Base-by-base conservation (phyloP, 2,113 vertebrate genomes). In the Dipodomys ordii region DNA sequence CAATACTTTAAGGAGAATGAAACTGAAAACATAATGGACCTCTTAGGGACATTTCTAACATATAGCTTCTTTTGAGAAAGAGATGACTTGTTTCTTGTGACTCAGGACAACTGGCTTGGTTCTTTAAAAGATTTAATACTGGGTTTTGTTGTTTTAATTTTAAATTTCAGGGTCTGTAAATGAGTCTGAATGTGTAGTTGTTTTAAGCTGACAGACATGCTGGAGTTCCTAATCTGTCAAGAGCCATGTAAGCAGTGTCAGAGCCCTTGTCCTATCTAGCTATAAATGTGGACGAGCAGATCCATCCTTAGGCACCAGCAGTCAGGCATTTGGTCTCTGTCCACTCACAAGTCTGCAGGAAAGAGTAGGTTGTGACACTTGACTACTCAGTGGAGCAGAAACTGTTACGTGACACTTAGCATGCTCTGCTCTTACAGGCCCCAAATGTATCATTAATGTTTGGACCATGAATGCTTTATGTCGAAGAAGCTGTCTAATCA, bases 181-280 rank as follows among this genome's bases (percentile, higher is more conserved):
- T 96, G 89, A 76, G n/a, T 80, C 49, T 57, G 53, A 16, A 57
- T 2, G 53, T 16, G 15, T 95, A 88, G 90, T 96, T 90, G 95
- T 95, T 97, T 95, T 79, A 87, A 95, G 91, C 69, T 30, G 88
- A 96, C 94, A 94, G 95, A 39, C 81, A 18, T 46, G 76, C 94
- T 96, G 92, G 73, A 77, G 86, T 94, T 19, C 32, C 94, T 93
- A 71, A 94, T 97, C 96, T 76, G 94, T 81, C 83, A 53, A 79
- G 32, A 88, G 60, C 92, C 27, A 20, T 39, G 11, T 49, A 67
- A 46, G 91, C 96, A 72, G 30, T 74, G 57, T 78, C 94, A 83
- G 86, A 90, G 23, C 79, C 72, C 49, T 96, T 86, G 93, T 39
- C 77, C 60, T 94, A 53, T 62, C 0, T 83, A 57, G 53, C 86